Base-by-base conservation (phyloP, 2,888 invertebrate species). In the Sclerodermus sp. region DNA sequence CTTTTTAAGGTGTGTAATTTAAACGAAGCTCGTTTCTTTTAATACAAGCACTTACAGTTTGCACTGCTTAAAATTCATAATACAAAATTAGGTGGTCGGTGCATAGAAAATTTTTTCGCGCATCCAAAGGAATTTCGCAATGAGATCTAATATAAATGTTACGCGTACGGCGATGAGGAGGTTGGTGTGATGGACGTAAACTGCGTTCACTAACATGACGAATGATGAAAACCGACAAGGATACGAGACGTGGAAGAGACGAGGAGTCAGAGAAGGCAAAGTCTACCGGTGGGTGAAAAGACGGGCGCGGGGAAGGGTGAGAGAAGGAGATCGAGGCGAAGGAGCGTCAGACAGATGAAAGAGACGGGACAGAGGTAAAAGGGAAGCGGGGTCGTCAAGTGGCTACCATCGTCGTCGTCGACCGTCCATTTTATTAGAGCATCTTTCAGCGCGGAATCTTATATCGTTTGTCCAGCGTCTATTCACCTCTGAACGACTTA, bases 391-490 rank as follows among this genome's bases (percentile, higher is more conserved):
- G 62, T 68, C 70, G 67, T 67, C 67, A 65, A 67, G 66, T 67
- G 67, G 62, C 60, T 55, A 62, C 56, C 57, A 43, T 58, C 59
- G 53, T 59, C 59, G 53, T 59, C 62, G 63, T 64, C 60, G 63
- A 59, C 62, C 66, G 65, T 70, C 65, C 70, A 69, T 74, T 74
- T 73, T 75, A 73, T 73, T 74, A 69, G 64, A 68, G 64, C 72
- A 70, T 74, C 71, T 70, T 69, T 73, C 71, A 68, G 52, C 67
- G 55, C 45, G 49, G 67, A 70, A 69, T 70, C 69, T 69, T 70
- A 71, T 71, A 71, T 70, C 70, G 68, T 68, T 73, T 70, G 68
- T 69, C 67, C 67, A 63, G 46, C 57, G 60, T 58, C 64, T 55
- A 65, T 68, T 67, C 65, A 62, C 57, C 64, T 14, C 41, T 40